Evolutionary conservation across 1,140 invertebrate species (phyloP), one percentile per base, ranked within the genome.

Genomic region (Sycophaga agraensis): DNA sequence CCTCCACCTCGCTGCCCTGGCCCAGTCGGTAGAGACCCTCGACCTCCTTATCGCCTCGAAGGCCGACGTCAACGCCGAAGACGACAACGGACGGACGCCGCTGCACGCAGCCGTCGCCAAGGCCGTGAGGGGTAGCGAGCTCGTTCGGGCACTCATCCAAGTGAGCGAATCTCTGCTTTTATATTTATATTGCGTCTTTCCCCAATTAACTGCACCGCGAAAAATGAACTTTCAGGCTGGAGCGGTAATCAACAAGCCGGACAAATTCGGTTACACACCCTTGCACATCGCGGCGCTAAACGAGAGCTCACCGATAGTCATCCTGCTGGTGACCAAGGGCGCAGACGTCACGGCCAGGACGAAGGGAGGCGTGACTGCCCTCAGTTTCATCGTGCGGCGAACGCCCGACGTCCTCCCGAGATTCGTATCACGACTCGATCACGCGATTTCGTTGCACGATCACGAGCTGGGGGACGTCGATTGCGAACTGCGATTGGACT

Each of bases 241-340:
- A 2, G 90, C 90, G 0, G 84, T 89, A 70, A 87, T 93, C 1
- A 93, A 95, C 73, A 84, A 85, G 65, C 82, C 88, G 0, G 89
- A 91, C 66, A 84, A 84, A 68, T 96, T 85, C 80, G 93, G 88
- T 53, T 95, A 88, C 78, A 92, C 86, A 26, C 88, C 86, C 0
- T 73, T 95, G 11, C 92, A 94, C 73, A 86, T 94, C 34, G 91
- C 92, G 2, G 92, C 92, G 0, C 78, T 93, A 4, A 92, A 93
- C 72, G 91, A 93, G 75, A 90, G 88, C 63, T 90, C 91, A 4
- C 82, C 83, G 21, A 89, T 90, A 67, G 91, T 91, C 0, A 82
- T 88, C 53, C 76, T 92, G 19, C 81, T 96, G 16, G 75, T 95
- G 51, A 86, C 80, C 72, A 88, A 84, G 71, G 92, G 91, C 1